phyloP scores from a whole-genome alignment of 2,888 invertebrate genomes.

The Hedychridium roseum region DNA sequence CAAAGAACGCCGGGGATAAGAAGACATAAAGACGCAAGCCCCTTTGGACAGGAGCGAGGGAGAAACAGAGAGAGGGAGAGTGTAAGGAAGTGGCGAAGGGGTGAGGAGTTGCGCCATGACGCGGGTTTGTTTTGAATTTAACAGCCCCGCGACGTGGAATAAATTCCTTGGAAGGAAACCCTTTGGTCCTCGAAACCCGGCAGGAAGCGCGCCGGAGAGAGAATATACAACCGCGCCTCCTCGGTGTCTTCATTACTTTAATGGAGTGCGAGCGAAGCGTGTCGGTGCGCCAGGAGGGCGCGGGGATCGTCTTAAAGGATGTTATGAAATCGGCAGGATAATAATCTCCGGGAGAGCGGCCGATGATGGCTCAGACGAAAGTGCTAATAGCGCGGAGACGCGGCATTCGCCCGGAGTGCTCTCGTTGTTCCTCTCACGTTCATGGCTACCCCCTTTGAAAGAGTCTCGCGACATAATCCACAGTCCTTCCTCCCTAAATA shows the following conservation, averaged over 20 bases:
- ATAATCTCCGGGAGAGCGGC: slow-evolving; percentile 34
- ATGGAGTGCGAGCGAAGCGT: slow-evolving; percentile 52
- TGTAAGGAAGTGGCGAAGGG: too few species aligned
- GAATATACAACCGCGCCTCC: slow-evolving; percentile 28
- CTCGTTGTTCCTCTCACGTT: slow-evolving; percentile 27
- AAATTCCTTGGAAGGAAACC: slow-evolving; percentile 57
- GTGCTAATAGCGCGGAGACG: slow-evolving; percentile 33
- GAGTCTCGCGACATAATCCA: slow-evolving; percentile 26
- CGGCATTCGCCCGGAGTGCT: slow-evolving; percentile 22
- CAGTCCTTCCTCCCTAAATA: background rate
- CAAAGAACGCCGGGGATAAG: slow-evolving; percentile 1
- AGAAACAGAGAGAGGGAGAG: slow-evolving; percentile 28
- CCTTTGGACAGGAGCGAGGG: too few species aligned
- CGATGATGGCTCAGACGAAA: slow-evolving; percentile 14
- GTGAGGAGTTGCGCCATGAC: slow-evolving; percentile 14
- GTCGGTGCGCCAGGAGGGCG: slow-evolving; percentile 10
- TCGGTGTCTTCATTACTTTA: slow-evolving; percentile 62
- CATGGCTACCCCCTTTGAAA: too few species aligned
- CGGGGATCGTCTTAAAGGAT: slow-evolving; percentile 40
- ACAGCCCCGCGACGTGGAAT: slow-evolving; percentile 50
- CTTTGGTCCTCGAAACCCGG: slow-evolving; percentile 49
- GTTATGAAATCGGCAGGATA: slow-evolving; percentile 53
- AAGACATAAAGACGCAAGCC: slow-evolving; percentile 6
- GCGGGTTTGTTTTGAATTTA: slow-evolving; percentile 57
- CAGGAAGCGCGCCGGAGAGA: slow-evolving; percentile 17